phyloP scores from a whole-genome alignment of 1,140 invertebrate genomes.

The Drosophila busckii region DNA sequence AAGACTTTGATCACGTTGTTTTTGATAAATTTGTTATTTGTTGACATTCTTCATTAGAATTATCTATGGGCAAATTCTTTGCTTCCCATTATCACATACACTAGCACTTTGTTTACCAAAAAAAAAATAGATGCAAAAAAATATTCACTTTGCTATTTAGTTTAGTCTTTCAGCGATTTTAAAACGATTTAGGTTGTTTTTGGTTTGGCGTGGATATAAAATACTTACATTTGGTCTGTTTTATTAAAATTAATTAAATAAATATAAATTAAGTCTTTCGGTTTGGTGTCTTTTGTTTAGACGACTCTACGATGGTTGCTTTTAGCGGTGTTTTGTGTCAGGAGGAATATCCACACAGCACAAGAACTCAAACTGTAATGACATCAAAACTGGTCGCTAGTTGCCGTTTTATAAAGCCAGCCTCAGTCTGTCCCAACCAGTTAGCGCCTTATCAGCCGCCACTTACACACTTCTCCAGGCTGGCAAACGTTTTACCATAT shows the following conservation, averaged over 20 bases:
- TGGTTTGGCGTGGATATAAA: constrained; percentile 3
- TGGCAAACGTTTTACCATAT: constrained; percentile 75
- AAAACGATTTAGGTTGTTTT: constrained; percentile 1
- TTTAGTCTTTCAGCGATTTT: too few species aligned
- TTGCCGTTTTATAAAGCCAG: constrained; percentile 69
- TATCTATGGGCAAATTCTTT: too few species aligned
- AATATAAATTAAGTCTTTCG: constrained; percentile 78
- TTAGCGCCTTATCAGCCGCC: constrained; percentile 58
- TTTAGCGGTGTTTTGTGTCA: constrained; percentile 66
- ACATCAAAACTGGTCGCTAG: constrained; percentile 75
- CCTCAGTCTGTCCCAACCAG: constrained; percentile 35
- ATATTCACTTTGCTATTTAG: too few species aligned
- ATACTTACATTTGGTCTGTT: constrained; percentile 78
- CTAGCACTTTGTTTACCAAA: too few species aligned
- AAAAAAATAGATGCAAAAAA: too few species aligned
- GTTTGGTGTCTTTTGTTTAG: constrained; percentile 63
- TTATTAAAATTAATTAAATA: constrained; percentile 78
- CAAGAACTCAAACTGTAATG: constrained; percentile 79
- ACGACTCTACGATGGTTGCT: constrained; percentile 60
- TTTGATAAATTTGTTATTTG: too few species aligned
- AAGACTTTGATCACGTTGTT: too few species aligned
- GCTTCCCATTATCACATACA: too few species aligned
- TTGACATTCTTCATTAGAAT: too few species aligned
- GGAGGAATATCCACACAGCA: constrained; percentile 74
- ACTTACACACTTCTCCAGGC: constrained; percentile 50